Evolutionary conservation across 2,113 vertebrate species (phyloP).

Genomic region (Dryoscopus gambensis): DNA sequence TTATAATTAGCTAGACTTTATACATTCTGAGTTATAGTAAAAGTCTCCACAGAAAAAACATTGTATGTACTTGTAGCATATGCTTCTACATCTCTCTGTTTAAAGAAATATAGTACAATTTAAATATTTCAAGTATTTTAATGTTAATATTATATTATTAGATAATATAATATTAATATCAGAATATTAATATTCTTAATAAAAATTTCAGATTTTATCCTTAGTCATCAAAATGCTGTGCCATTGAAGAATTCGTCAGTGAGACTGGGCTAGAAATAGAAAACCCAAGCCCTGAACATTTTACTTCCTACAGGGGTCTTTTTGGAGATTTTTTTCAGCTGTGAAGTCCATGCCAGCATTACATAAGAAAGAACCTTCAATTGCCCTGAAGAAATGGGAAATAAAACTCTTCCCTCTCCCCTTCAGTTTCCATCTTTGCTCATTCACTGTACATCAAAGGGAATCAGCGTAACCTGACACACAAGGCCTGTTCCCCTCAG

Average conservation of each 20-base stretch:
- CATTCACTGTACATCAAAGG: constrained; percentile 76
- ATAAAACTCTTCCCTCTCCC: constrained; percentile 64
- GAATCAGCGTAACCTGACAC: constrained; percentile 75
- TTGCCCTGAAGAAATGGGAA: constrained; percentile 50
- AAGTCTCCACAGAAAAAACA: background rate
- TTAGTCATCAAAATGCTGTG: background rate
- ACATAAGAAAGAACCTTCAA: constrained; percentile 44
- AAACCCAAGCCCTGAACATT: background rate
- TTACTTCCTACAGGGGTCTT: background rate
- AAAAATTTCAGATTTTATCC: background rate
- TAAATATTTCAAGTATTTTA: background rate
- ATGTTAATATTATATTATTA: background rate
- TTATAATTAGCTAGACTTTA: background rate
- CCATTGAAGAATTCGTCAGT: background rate
- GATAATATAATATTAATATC: background rate
- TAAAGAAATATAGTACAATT: background rate
- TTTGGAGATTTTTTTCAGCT: background rate
- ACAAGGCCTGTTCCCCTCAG: constrained; percentile 69
- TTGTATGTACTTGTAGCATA: background rate
- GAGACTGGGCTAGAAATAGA: background rate
- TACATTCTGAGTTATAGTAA: background rate
- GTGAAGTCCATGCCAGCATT: background rate
- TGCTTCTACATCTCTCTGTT: background rate
- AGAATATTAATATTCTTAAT: background rate
- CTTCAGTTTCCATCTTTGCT: constrained; percentile 58